Percentiles rank a stretch among this genome's conserved stretches.
Evolutionary conservation across 2,797 vertebrate genomes (phyloP).

Genomic region (Okamejei kenojei): DNA sequence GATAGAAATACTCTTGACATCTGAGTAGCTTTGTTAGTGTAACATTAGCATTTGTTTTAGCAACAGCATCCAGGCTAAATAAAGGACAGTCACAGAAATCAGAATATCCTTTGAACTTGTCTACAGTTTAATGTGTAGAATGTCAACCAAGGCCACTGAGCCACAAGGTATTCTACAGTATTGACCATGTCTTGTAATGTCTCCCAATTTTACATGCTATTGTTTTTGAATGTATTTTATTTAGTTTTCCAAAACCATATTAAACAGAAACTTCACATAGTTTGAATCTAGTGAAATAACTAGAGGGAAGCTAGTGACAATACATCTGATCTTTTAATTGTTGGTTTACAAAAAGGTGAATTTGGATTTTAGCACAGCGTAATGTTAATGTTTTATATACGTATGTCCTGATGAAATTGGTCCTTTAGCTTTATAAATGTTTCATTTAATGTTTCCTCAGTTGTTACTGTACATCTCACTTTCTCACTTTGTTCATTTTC

Average conservation of each 20-base stretch:
- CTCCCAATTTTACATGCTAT: no score
- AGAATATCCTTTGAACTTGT: neutral
- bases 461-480: neutral
- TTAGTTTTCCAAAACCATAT: neutral
- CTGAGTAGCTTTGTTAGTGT: neutral
- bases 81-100: neutral
- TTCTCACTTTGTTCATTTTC: neutral
- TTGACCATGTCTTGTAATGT: no score
- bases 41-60: slow-evolving; percentile 16
- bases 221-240: no score
- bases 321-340: neutral
- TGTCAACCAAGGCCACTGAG: no score
- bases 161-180: no score
- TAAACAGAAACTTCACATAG: neutral
- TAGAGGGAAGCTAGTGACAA: no score
- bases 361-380: neutral
- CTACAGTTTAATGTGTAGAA: neutral
- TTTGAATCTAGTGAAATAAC: neutral
- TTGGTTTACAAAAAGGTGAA: neutral
- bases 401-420: neutral
- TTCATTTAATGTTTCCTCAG: neutral
- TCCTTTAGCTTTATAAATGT: neutral
- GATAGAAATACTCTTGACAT: neutral
- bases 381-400: neutral
- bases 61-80: neutral